These are phyloP conservation scores for Caligus rogercresseyi DNA, from an alignment of 1,140 invertebrate species.

Conservation along the genomic window DNA sequence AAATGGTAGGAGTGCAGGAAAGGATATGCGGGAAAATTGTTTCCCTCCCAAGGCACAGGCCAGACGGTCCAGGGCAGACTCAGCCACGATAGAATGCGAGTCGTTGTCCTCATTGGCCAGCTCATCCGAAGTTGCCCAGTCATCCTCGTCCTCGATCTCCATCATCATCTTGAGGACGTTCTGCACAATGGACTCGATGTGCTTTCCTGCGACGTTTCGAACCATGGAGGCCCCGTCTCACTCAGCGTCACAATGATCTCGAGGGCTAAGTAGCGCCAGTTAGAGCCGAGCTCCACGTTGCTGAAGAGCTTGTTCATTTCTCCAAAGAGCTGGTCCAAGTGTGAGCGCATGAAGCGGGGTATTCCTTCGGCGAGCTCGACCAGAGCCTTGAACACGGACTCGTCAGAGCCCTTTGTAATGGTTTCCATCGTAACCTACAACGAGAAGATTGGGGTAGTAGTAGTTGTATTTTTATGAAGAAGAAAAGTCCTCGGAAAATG, in stretches of 20 bases:
- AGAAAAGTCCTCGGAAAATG: too few species aligned
- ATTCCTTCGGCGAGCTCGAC: conserved; percentile 82
- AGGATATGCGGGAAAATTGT: conserved; percentile 76
- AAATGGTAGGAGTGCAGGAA: conserved; percentile 63
- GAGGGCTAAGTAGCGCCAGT: conserved; percentile 71
- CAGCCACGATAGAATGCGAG: conserved; percentile 82
- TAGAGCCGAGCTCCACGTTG: conserved; percentile 54
- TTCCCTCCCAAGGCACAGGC: conserved; percentile 91
- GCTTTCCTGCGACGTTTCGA: conserved; percentile 44
- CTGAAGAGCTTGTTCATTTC: conserved; percentile 72
- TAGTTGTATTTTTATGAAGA: too few species aligned
- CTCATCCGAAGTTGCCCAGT: conserved; percentile 54
- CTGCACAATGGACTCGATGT: conserved; percentile 23
- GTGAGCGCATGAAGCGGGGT: conserved; percentile 74
- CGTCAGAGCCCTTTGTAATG: conserved; percentile 66
- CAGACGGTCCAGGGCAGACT: conserved; percentile 84
- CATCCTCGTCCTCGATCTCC: conserved; percentile 77
- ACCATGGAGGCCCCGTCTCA: conserved; percentile 92
- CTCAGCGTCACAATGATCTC: conserved; percentile 86
- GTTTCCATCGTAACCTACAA: conserved; percentile 53
- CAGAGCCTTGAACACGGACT: conserved; percentile 68
- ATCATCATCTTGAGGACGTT: conserved; percentile 88
- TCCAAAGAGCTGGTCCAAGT: conserved; percentile 68
- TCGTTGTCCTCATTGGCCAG: conserved; percentile 60
- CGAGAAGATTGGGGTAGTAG: too few species aligned